Evolutionary conservation across 2,888 invertebrate species (phyloP).

Genomic region (Rapana venosa): DNA sequence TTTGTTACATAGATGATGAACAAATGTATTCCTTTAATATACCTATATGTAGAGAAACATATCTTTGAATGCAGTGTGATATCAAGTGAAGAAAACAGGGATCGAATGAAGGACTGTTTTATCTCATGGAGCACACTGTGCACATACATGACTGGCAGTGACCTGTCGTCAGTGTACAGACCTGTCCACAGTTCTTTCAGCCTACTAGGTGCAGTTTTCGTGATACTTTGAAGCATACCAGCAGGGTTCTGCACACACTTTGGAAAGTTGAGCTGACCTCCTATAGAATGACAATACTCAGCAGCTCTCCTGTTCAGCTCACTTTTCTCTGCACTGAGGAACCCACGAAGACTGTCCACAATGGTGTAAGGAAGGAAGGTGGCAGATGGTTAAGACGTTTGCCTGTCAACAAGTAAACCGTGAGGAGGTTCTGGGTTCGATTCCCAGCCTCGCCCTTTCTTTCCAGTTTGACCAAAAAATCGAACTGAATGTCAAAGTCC

Average conservation of each 20-base stretch:
- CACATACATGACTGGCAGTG: neutral
- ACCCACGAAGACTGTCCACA: neutral
- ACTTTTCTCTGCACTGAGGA: neutral
- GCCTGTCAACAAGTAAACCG: no score
- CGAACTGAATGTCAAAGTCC: no score
- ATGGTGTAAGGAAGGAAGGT: no score
- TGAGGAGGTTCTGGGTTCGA: no score
- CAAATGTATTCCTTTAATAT: no score
- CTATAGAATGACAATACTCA: neutral
- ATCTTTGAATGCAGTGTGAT: no score
- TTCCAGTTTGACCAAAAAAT: no score
- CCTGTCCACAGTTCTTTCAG: neutral
- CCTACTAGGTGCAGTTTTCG: neutral
- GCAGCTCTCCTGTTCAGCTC: neutral
- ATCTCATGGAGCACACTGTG: neutral
- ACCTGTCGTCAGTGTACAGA: neutral
- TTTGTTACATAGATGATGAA: no score
- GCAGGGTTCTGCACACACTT: neutral
- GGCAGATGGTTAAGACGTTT: no score
- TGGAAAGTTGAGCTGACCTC: neutral
- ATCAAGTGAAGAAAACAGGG: no score
- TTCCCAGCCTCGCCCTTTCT: no score
- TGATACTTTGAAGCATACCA: neutral
- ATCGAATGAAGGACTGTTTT: neutral
- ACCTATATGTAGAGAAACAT: no score